Conservation (phyloP, 2,113 vertebrate species). For the Semnornis frantzii region DNA sequence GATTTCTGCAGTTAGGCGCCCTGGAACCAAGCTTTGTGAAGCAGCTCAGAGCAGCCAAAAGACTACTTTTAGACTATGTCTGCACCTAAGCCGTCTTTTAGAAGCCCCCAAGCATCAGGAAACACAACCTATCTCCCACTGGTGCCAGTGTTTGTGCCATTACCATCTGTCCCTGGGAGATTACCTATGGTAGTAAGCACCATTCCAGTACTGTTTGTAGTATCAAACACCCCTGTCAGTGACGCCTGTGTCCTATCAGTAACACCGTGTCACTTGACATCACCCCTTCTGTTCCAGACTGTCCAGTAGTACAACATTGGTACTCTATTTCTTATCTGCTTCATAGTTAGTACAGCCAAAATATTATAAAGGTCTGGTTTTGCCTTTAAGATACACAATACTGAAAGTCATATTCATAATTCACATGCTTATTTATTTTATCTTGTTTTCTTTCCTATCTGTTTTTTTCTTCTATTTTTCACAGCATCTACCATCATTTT, state of each 20-base stretch:
- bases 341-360: constrained; percentile 35
- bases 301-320: constrained; percentile 23
- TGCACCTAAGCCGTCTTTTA: neutral
- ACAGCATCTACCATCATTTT: neutral
- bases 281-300: constrained; percentile 57
- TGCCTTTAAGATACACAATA: neutral
- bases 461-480: neutral
- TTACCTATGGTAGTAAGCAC: neutral
- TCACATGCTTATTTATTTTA: constrained; percentile 19
- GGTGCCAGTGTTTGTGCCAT: neutral
- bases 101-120: neutral
- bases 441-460: neutral
- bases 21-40: neutral
- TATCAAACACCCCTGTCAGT: neutral
- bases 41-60: neutral
- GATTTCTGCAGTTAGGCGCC: neutral
- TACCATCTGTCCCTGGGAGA: neutral
- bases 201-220: constrained; percentile 29
- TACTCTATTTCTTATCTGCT: constrained; percentile 1
- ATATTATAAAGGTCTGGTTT: constrained; percentile 13
- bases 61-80: neutral
- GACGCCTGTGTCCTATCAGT: neutral
- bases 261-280: neutral
- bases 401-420: constrained; percentile 9
- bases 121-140: neutral